Evolutionary conservation across 1,140 invertebrate genomes (phyloP).

Genomic region (Drosophila ananassae): DNA sequence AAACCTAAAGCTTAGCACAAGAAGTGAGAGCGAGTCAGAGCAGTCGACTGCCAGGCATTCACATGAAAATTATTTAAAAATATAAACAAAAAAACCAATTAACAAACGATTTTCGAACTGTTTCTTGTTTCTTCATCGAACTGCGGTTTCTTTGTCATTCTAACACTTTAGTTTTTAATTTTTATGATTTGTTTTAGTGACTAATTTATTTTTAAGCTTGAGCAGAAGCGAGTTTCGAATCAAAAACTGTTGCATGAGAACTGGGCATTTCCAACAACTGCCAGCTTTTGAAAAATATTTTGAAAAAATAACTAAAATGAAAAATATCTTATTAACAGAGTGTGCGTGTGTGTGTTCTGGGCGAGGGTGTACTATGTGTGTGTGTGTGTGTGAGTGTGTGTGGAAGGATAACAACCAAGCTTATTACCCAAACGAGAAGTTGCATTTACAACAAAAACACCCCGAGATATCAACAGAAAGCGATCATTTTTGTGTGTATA

Average conservation of each 20-base stretch:
- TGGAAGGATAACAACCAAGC: slow-evolving; percentile 6
- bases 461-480: slow-evolving; percentile 1
- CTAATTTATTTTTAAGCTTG: slow-evolving; percentile 17
- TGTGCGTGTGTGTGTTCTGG: slow-evolving; percentile 10
- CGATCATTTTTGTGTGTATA: slow-evolving; percentile 41
- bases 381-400: slow-evolving; percentile 23
- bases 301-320: slow-evolving; percentile 9
- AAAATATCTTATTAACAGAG: neutral
- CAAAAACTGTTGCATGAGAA: slow-evolving; percentile 3
- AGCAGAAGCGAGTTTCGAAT: slow-evolving; percentile 2
- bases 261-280: slow-evolving; percentile 19
- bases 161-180: slow-evolving; percentile 27
- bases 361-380: slow-evolving; percentile 1
- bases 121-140: slow-evolving; percentile 33
- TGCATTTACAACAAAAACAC: slow-evolving; percentile 44
- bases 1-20: slow-evolving; percentile 41
- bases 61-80: slow-evolving; percentile 25
- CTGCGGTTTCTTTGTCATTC: slow-evolving; percentile 11
- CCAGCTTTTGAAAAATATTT: slow-evolving; percentile 20
- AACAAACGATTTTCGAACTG: slow-evolving; percentile 21
- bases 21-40: slow-evolving; percentile 27
- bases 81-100: slow-evolving; percentile 23
- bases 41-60: slow-evolving; percentile 11
- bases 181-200: slow-evolving; percentile 14
- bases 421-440: slow-evolving; percentile 48